phyloP scores from a whole-genome alignment of 2,797 vertebrate species.

The Botia kubotai region DNA sequence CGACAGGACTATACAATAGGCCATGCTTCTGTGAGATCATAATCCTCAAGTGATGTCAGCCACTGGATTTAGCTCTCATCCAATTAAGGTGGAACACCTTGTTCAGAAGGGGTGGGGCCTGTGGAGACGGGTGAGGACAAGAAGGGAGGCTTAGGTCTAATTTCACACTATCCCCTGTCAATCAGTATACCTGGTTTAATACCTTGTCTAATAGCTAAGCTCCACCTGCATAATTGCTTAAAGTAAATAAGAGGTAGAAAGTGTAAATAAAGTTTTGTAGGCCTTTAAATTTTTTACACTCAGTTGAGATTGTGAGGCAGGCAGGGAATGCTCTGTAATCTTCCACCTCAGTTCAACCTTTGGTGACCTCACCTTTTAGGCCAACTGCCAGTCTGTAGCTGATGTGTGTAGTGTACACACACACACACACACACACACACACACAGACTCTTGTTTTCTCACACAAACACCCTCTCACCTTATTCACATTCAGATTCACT shows the following conservation, averaged over 20 bases:
- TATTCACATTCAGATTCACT: constrained; percentile 35
- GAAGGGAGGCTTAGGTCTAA: constrained; percentile 11
- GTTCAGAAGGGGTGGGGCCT: constrained; percentile 51
- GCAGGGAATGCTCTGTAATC: constrained; percentile 44
- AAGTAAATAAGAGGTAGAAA: neutral
- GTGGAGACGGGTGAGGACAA: constrained; percentile 26
- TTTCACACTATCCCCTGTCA: constrained; percentile 25
- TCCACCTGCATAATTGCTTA: constrained; percentile 18
- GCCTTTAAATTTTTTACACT: constrained; percentile 7
- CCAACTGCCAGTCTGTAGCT: constrained; percentile 59
- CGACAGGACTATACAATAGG: constrained; percentile 8
- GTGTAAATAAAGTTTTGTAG: neutral
- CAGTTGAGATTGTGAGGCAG: neutral
- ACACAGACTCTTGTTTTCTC: constrained; percentile 35
- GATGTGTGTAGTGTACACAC: constrained; percentile 64
- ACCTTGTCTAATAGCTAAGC: constrained; percentile 43
- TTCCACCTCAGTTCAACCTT: constrained; percentile 65
- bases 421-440: too few species aligned
- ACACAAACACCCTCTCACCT: constrained; percentile 16
- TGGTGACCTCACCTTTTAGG: constrained; percentile 68
- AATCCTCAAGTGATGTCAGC: constrained; percentile 71
- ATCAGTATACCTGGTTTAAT: constrained; percentile 27
- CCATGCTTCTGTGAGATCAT: constrained; percentile 49
- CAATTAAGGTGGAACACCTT: constrained; percentile 76
- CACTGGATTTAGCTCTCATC: constrained; percentile 74